Evolutionary conservation across 2,113 vertebrate genomes (phyloP), one percentile per base, ranked within the genome.

Genomic region (Chroicocephalus ridibundus): DNA sequence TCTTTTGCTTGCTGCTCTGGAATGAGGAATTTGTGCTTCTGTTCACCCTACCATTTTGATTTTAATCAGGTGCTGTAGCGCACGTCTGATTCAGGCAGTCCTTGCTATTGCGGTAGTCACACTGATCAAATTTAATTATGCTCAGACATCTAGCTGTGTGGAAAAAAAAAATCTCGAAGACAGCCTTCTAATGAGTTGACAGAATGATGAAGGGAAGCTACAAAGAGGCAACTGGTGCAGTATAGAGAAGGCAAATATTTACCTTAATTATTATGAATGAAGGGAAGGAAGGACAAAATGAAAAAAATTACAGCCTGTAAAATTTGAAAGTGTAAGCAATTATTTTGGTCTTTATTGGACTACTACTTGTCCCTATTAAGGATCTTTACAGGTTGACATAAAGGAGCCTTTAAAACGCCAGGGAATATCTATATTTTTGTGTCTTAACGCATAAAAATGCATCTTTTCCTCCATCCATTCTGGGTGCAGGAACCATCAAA

Each of bases 51-150:
- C 17, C 19, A 4, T 55, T 88, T 78, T 32, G 40, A 22, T 83
- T 94, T 86, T 75, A 62, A 34, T 88, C 42, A 26, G 42, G 18
- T 78, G 52, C 78, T 88, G 54, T 74, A 47, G 71, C 6, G 8
- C 34, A 25, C 0, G 0, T 46, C 38, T 74, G 36, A 44, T 70
- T 80, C 34, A 38, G 54, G 20, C 57, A 83, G 64, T 60, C 38
- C 65, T 64, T 87, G 70, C 52, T 82, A 4, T 68, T 91, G 14
- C 5, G 29, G 18, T 29, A 62, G 66, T 89, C 81, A 36, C 86
- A 40, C 47, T 38, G 70, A 44, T 94, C 51, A 54, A 86, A 51
- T 93, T 86, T 88, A 92, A 93, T 95, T 91, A 85, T 29, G 86
- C 70, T 94, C 40, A 70, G 71, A 49, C 36, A 77, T 77, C 66